Evolutionary conservation across 2,113 vertebrate genomes (phyloP).

Genomic region (Parus major): DNA sequence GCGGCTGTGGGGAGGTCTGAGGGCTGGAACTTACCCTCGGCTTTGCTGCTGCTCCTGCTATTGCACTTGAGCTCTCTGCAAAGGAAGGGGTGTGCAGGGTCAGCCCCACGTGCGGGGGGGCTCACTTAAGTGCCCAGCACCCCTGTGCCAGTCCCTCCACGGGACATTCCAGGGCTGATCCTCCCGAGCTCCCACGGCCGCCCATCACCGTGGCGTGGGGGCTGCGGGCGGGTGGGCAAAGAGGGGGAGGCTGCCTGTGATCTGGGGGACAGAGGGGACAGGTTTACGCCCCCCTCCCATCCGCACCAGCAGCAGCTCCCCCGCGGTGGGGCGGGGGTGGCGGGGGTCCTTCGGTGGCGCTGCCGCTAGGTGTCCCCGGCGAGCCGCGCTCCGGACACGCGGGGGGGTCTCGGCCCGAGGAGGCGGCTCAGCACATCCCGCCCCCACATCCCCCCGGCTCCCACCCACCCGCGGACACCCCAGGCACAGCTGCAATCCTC

Average conservation of each 20-base stretch:
- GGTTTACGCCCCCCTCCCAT: background rate
- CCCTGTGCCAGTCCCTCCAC: background rate
- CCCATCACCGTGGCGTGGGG: background rate
- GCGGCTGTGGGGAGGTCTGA: rapidly evolving
- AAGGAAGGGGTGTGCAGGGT: conserved; percentile 14
- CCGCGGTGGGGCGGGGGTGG: background rate
- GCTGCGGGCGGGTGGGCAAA: background rate
- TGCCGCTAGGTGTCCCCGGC: conserved; percentile 74
- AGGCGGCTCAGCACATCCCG: background rate
- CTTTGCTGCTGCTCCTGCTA: conserved; percentile 74
- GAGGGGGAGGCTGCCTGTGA: background rate
- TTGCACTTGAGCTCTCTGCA: conserved; percentile 78
- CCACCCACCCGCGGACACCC: background rate
- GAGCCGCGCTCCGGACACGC: conserved; percentile 53
- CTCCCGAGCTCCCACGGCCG: background rate
- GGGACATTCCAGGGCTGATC: background rate
- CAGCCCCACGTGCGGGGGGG: background rate
- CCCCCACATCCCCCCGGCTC: background rate
- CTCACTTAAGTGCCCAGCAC: background rate
- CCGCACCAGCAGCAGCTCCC: background rate
- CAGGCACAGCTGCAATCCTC: background rate
- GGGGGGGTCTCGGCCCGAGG: background rate
- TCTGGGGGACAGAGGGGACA: background rate
- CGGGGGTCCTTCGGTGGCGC: background rate
- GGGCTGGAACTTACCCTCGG: conserved; percentile 72